Evolutionary conservation across 2,113 vertebrate species (phyloP).

Genomic region (Enhydra lutris): DNA sequence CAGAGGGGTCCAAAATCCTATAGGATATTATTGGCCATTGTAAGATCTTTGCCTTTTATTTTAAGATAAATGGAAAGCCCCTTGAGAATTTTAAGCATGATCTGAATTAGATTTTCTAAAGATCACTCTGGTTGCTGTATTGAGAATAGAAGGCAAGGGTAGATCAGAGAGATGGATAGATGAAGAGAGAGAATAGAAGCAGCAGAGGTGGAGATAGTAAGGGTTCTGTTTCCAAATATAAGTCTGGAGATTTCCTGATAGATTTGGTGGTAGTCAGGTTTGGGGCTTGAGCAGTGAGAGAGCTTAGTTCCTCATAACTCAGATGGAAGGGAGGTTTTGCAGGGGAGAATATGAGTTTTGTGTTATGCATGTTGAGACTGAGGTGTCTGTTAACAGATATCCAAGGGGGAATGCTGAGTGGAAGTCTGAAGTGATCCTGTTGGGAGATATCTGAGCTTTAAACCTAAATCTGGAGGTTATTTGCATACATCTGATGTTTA

Average conservation of each 20-base stretch:
- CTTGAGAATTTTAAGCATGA: not conserved
- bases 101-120: not conserved
- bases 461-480: not conserved
- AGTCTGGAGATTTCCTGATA: not conserved
- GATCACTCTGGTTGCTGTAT: not conserved
- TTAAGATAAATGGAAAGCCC: not conserved
- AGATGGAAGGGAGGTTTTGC: not conserved
- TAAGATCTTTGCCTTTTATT: not conserved
- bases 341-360: not conserved
- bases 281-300: not conserved
- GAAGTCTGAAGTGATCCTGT: not conserved
- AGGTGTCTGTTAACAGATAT: not conserved
- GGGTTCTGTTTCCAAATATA: not conserved
- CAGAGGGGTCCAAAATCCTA: not conserved
- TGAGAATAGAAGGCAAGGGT: not conserved
- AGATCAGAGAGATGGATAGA: too few relatives aligned
- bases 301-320: not conserved
- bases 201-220: not conserved
- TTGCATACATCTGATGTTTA: not conserved
- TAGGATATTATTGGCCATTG: not conserved
- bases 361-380: not conserved
- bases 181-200: not conserved
- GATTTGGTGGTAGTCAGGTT: not conserved
- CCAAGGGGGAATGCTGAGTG: not conserved
- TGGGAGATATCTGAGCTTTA: not conserved